Percentiles rank a stretch among this genome's conserved stretches.
These are phyloP conservation scores for Trematomus loennbergii DNA, from an alignment of 2,113 vertebrate species.

Conservation along the genomic window DNA sequence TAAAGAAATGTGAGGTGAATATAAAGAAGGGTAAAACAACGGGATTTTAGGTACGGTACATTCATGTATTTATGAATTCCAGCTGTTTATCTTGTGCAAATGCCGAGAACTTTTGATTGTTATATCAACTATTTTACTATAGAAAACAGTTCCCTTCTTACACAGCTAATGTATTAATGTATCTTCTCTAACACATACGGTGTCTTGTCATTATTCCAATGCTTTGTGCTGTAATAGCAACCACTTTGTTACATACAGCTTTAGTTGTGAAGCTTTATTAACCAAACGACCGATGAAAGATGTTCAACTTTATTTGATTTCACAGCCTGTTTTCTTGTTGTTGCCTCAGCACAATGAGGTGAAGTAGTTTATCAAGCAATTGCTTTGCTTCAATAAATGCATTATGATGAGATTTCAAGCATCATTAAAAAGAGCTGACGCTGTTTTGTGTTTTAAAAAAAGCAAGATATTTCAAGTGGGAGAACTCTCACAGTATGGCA, in stretches of 20 bases:
- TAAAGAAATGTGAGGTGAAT: not conserved
- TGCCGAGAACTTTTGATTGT: not conserved
- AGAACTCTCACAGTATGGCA: constrained; percentile 5
- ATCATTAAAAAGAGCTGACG: constrained; percentile 67
- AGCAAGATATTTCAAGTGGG: constrained; percentile 19
- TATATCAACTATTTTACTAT: constrained; percentile 2
- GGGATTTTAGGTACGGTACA: not conserved
- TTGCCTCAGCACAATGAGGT: constrained; percentile 48
- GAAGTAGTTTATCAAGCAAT: constrained; percentile 44
- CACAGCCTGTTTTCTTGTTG: constrained; percentile 41
- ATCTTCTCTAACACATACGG: not conserved
- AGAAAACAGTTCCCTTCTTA: constrained; percentile 1
- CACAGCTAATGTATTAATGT: not conserved
- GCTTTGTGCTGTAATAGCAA: not conserved
- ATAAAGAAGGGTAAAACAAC: not conserved
- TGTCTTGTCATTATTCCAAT: not conserved
- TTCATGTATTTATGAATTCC: no score
- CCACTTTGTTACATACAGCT: not conserved
- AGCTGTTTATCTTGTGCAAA: no score
- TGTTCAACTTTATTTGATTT: constrained; percentile 33
- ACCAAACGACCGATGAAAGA: constrained; percentile 14
- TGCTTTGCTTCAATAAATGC: constrained; percentile 54
- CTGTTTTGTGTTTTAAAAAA: constrained; percentile 46
- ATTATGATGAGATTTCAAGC: constrained; percentile 65
- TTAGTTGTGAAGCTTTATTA: constrained; percentile 9